Evolutionary conservation across 2,113 vertebrate species (phyloP).

Genomic region (Sardina pilchardus): DNA sequence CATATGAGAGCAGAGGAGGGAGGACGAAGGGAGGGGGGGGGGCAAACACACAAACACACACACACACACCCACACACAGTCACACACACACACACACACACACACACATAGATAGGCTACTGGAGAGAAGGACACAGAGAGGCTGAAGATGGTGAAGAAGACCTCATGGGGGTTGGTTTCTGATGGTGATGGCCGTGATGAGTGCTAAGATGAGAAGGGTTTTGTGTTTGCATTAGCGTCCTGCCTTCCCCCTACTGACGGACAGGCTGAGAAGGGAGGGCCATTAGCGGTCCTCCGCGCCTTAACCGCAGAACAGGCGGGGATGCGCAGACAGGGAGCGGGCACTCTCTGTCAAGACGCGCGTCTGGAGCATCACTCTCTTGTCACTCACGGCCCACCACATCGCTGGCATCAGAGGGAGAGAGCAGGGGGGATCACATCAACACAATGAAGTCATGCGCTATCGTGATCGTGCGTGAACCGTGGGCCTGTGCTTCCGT

Average conservation of each 20-base stretch:
- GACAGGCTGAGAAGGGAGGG: neutral
- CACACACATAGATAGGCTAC: neutral
- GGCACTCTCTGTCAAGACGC: neutral
- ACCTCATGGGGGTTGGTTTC: neutral
- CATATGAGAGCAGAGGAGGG: constrained; percentile 74
- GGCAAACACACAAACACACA: constrained; percentile 24
- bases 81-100: neutral
- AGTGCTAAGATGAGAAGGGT: neutral
- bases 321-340: neutral
- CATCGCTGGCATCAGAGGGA: neutral
- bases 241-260: neutral
- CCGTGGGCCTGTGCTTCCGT: neutral
- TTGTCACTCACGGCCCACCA: neutral
- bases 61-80: neutral
- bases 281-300: neutral
- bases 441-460: neutral
- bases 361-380: constrained; percentile 6
- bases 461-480: neutral
- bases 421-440: constrained; percentile 6
- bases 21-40: constrained; percentile 30
- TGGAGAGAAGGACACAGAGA: neutral
- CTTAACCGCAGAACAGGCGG: neutral
- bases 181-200: neutral
- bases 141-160: neutral
- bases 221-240: constrained; percentile 2